Evolutionary conservation across 2,797 vertebrate species (phyloP).

Genomic region (Peromyscus melanophrys): DNA sequence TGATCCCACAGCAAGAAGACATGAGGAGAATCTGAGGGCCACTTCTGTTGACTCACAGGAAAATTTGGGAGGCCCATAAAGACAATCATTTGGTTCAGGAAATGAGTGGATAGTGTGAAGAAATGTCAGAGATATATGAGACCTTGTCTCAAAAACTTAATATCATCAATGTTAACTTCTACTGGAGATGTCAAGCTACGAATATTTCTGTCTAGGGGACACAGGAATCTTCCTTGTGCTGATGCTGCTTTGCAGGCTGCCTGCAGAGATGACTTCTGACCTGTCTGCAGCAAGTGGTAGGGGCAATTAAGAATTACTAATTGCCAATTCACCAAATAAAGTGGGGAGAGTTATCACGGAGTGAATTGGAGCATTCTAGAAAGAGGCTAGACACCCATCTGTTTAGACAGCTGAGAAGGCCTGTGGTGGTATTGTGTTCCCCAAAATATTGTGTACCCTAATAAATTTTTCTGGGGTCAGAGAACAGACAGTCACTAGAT

Average conservation of each 20-base stretch:
- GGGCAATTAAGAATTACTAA: not conserved
- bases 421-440: too few species aligned
- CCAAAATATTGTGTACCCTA: too few species aligned
- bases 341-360: not conserved
- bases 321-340: not conserved
- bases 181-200: not conserved
- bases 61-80: too few species aligned
- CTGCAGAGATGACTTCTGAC: not conserved
- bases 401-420: not conserved
- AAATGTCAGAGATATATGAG: not conserved
- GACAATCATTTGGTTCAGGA: too few species aligned
- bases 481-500: too few species aligned
- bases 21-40: not conserved
- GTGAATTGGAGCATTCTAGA: not conserved
- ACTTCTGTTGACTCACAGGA: not conserved
- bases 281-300: not conserved
- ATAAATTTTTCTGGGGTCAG: too few species aligned
- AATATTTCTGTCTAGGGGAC: not conserved
- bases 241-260: not conserved
- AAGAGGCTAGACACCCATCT: not conserved
- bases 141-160: not conserved
- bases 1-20: not conserved
- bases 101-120: too few species aligned
- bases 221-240: not conserved
- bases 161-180: not conserved